phyloP scores from a whole-genome alignment of 1,140 invertebrate genomes.

The Drosophila nigrodunni region DNA sequence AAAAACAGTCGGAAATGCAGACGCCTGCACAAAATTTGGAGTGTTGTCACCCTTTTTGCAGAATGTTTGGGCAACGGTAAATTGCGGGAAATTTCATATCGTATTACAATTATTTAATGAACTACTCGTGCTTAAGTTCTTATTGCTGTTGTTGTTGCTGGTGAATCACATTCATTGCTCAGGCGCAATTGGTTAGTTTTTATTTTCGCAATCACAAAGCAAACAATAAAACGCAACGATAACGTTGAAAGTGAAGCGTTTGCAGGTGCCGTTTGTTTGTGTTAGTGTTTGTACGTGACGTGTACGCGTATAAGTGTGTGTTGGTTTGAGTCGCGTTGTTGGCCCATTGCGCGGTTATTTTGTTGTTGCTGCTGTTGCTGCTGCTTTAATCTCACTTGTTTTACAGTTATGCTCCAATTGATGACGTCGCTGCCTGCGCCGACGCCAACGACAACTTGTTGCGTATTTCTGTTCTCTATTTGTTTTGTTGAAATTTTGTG shows the following conservation, averaged over 20 bases:
- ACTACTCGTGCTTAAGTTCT: constrained; percentile 6
- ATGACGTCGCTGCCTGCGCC: constrained; percentile 61
- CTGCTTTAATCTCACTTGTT: constrained; percentile 64
- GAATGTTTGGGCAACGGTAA: constrained; percentile 37
- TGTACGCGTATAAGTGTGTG: constrained; percentile 43
- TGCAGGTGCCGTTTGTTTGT: constrained; percentile 54
- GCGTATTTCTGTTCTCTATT: constrained; percentile 43
- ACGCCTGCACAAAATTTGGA: constrained; percentile 65
- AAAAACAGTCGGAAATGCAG: constrained; percentile 64
- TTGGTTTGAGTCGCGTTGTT: constrained; percentile 26
- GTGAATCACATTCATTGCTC: constrained; percentile 41
- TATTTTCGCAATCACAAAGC: constrained; percentile 74
- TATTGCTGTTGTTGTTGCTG: constrained; percentile 37
- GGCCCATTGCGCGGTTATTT: constrained; percentile 42
- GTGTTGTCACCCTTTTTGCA: constrained; percentile 38
- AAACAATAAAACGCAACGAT: constrained; percentile 77
- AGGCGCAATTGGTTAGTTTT: constrained; percentile 39
- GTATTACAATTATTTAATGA: constrained; percentile 49
- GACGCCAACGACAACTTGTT: constrained; percentile 60
- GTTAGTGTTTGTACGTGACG: constrained; percentile 21
- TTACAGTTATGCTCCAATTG: constrained; percentile 76
- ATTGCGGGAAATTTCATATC: constrained; percentile 69
- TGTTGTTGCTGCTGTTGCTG: constrained; percentile 31
- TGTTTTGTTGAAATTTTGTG: constrained; percentile 26
- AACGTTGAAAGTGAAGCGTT: constrained; percentile 76